A percentile compares a stretch with the other conserved stretches of the same genome.
phyloP scores from a whole-genome alignment of 2,797 vertebrate genomes.

The Coracias cyanogaster region DNA sequence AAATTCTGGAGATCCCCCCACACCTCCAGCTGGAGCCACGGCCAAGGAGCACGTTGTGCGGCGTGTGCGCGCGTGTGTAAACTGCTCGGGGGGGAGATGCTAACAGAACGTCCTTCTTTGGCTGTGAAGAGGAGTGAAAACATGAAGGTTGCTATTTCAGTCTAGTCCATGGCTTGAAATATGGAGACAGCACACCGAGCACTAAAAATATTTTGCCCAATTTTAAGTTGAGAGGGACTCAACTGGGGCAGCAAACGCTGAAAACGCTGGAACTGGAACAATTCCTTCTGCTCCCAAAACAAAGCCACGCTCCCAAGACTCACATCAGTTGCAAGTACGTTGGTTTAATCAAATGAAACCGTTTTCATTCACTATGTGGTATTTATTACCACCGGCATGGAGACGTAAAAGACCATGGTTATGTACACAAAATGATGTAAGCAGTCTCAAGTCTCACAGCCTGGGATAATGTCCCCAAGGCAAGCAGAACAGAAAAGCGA shows the following conservation, averaged over 20 bases:
- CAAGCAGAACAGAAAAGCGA: background rate
- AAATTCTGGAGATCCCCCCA: conserved; percentile 5
- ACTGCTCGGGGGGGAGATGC: background rate
- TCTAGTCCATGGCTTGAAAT: background rate
- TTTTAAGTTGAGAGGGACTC: background rate
- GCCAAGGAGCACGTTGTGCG: background rate
- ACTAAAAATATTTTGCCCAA: conserved; percentile 1
- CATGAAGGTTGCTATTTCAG: conserved; percentile 21
- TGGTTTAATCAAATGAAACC: background rate
- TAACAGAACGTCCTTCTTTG: background rate
- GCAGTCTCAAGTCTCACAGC: background rate
- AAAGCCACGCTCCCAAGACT: background rate
- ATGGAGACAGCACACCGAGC: background rate
- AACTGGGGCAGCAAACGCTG: background rate
- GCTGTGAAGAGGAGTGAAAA: conserved; percentile 7
- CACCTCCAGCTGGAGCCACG: background rate
- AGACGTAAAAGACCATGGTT: background rate
- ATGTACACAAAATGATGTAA: background rate
- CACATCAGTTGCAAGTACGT: background rate
- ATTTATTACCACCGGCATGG: background rate
- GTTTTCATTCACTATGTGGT: background rate
- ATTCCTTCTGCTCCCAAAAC: background rate
- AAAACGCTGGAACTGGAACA: background rate
- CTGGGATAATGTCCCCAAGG: background rate
- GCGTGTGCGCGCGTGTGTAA: background rate